Conservation (phyloP, 2,797 vertebrate genomes). For the Tragelaphus eurycerus region DNA sequence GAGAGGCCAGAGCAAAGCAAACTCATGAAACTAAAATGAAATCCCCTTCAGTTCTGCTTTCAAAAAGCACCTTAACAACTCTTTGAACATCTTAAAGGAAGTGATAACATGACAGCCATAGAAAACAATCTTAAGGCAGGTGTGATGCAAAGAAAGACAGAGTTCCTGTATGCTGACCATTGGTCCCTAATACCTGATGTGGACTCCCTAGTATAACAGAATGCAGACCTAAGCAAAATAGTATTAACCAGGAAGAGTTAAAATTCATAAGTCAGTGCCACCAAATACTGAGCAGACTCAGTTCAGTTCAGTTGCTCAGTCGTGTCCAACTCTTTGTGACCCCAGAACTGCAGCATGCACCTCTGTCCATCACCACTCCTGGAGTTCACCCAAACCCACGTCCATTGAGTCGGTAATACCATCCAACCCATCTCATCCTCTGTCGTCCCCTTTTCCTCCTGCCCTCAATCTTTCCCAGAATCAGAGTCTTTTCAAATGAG, state of each 20-base stretch:
- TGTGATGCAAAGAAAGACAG: background rate
- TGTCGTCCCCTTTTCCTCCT: background rate
- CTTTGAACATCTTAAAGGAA: background rate
- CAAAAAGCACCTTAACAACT: background rate
- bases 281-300: background rate
- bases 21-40: slow-evolving; percentile 9
- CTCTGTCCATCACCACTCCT: background rate
- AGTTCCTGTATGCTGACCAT: background rate
- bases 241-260: background rate
- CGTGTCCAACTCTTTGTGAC: background rate
- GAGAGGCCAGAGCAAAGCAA: background rate
- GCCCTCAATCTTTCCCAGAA: background rate
- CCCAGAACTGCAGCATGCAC: accelerated
- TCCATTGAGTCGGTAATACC: background rate
- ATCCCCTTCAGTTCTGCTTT: background rate
- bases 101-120: background rate
- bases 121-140: background rate
- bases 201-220: background rate
- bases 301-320: background rate
- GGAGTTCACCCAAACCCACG: background rate
- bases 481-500: background rate
- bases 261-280: background rate
- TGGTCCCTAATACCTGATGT: background rate
- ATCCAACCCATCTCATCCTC: background rate
- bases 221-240: background rate